These are phyloP conservation scores for Caenorhabditis sp. DNA, from an alignment of 2,888 invertebrate species.

Conservation along the genomic window DNA sequence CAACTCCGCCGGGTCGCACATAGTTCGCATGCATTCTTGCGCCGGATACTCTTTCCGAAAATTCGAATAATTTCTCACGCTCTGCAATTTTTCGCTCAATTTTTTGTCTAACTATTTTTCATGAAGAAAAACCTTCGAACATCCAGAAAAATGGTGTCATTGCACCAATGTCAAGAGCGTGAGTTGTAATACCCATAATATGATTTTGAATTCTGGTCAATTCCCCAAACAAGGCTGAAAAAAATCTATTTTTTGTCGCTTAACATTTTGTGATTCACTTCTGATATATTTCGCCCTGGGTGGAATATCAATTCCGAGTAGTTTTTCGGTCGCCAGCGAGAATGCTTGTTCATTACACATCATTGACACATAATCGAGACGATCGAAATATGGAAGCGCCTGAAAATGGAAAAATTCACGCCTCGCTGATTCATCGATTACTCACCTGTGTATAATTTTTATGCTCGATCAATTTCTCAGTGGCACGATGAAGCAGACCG, in stretches of 20 bases:
- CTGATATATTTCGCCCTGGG: slow-evolving; percentile 92
- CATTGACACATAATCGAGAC: slow-evolving; percentile 93
- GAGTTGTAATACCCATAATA: slow-evolving; percentile 94
- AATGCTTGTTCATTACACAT: slow-evolving; percentile 99
- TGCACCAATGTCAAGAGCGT: slow-evolving; percentile 95
- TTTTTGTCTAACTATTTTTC: slow-evolving; percentile 72
- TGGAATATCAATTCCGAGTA: slow-evolving; percentile 78
- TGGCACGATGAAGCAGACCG: slow-evolving; percentile 92
- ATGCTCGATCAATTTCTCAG: slow-evolving; percentile 96
- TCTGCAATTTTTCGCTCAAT: slow-evolving; percentile 10
- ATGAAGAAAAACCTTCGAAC: slow-evolving; percentile 81
- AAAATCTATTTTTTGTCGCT: not conserved
- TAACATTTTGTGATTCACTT: slow-evolving; percentile 75
- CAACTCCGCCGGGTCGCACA: slow-evolving; percentile 94
- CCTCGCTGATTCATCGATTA: not conserved
- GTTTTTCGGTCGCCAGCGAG: slow-evolving; percentile 92
- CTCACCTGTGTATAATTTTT: slow-evolving; percentile 88
- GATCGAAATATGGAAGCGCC: slow-evolving; percentile 95
- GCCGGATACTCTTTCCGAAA: slow-evolving; percentile 95
- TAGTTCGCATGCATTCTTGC: slow-evolving; percentile 99
- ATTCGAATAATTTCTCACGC: slow-evolving; percentile 83
- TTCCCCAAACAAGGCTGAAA: slow-evolving; percentile 88
- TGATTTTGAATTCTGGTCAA: slow-evolving; percentile 95
- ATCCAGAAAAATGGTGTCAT: slow-evolving; percentile 99
- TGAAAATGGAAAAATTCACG: slow-evolving; percentile 9